Base-by-base conservation (phyloP, 2,797 vertebrate species). In the Coreius guichenoti region DNA sequence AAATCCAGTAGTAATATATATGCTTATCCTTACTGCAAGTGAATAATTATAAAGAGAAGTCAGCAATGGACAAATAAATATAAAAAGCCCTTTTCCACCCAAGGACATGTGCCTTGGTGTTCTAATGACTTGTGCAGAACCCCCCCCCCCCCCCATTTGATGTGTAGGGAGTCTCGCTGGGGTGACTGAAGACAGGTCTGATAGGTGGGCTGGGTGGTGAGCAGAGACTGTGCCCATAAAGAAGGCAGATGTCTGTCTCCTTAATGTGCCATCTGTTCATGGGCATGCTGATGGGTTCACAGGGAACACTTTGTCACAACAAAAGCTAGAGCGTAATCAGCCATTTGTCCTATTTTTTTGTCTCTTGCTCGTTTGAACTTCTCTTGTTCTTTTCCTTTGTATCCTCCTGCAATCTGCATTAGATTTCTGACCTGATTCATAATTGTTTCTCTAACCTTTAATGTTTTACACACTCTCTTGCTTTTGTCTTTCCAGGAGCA, bases 401-500 rank as follows among this genome's bases (percentile, higher is more conserved):
- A 47, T 72, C 49, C 56, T 81, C 75, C 23, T 70, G 26, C 14
- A 54, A 56, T 33, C 3, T 63, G 17, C 6, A n/a, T 73, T 58
- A 19, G 39, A 63, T 70, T 61, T 51, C 61, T 16, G 65, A 39
- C 47, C 43, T 51, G 47, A 56, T 11, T 31, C 47, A 16, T 51
- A 82, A 70, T 78, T 70, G 39, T 23, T 77, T 31, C 21, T 49
- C 47, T 70, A n/a, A 21, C 81, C 36, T 33, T 36, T 81, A 49
- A 81, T 47, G 16, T 54, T 83, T 61, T 86, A 77, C 54, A 80
- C 80, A 54, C 23, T 72, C 51, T 89, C 49, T n/a, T 19, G 14
- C n/a, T 81, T 63, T 80, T 87, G 51, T 88, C 43, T 76, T 68
- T 82, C 26, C 89, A 99, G 98, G 98, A 99, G 86, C 98, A 99